Base-by-base conservation (phyloP, 2,888 invertebrate species). In the Aphidoletes aphidimyza region DNA sequence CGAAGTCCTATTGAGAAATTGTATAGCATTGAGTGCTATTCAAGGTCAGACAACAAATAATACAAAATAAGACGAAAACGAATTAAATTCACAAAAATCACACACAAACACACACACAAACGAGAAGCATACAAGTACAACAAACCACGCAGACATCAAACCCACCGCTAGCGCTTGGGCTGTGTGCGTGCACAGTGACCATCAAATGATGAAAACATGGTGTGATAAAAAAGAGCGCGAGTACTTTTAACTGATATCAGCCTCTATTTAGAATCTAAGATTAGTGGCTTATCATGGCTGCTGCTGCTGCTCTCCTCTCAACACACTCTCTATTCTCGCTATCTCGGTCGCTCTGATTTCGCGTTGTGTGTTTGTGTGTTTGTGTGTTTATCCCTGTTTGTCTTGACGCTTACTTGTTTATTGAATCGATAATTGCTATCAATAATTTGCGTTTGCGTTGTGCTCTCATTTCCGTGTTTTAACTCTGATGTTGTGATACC, bases 341-440 rank as follows among this genome's bases (percentile, higher is more conserved):
- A n/a, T 22, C 54, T 54, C 54, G 6, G 14, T 47, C 17, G 9
- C 2, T n/a, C n/a, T n/a, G n/a, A n/a, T n/a, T n/a, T n/a, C n/a
- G n/a, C n/a, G n/a, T n/a, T n/a, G n/a, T n/a, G n/a, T n/a, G n/a
- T n/a, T n/a, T n/a, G n/a, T n/a, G n/a, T n/a, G n/a, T n/a, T n/a
- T n/a, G n/a, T 3, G 1, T 54, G 5, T 54, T 5, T 22, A 0
- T 54, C 54, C 8, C 54, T 26, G 5, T 54, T 54, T 42, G 6
- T 14, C 8, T 42, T 14, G 14, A 42, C 14, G 42, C 6, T 14
- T 9, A 6, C 14, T 42, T 54, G 26, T 69, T 34, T 34, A 69
- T 69, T 69, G 30, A n/a, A 69, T 69, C 30, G 69, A 69, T 69
- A 69, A 69, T 30, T 69, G 8, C 30, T 69, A 69, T 69, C 69